A percentile compares a stretch with the other conserved stretches of the same genome.
These are phyloP conservation scores for Caenorhabditis latens DNA, from an alignment of 1,140 invertebrate genomes.

Conservation along the genomic window DNA sequence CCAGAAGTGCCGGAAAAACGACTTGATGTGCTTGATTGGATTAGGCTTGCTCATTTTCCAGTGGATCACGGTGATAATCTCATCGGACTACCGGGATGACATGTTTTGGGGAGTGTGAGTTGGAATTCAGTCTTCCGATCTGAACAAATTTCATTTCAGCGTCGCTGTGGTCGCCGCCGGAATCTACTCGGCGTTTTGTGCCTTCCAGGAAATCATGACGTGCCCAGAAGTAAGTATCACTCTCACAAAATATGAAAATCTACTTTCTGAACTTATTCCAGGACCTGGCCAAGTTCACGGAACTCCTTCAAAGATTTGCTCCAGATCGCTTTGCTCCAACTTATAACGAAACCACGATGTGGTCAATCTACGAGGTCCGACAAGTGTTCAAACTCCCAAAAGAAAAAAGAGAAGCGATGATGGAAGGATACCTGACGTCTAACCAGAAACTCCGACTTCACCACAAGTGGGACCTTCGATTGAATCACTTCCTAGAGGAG, in stretches of 20 bases:
- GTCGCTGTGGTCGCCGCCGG: neutral
- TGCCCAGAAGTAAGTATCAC: neutral
- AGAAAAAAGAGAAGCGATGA: neutral
- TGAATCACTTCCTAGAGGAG: neutral
- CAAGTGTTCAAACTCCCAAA: neutral
- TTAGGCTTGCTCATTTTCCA: neutral
- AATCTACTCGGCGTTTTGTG: neutral
- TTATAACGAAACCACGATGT: neutral
- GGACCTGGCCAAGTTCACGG: neutral
- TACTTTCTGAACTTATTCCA: neutral
- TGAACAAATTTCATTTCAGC: neutral
- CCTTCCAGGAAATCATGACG: slow-evolving; percentile 13
- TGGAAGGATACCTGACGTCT: neutral
- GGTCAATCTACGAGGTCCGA: neutral
- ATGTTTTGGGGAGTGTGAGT: slow-evolving; percentile 1
- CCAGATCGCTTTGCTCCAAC: neutral
- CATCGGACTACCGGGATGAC: neutral
- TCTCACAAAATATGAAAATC: neutral
- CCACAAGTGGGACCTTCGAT: neutral
- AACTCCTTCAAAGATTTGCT: neutral
- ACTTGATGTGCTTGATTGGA: neutral
- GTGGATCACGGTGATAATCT: neutral
- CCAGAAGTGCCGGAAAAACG: slow-evolving; percentile 3
- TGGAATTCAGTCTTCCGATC: neutral
- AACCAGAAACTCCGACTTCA: neutral